A percentile compares a stretch with the other conserved stretches of the same genome.
Evolutionary conservation across 2,113 vertebrate genomes (phyloP).

Genomic region (Bufo gargarizans): DNA sequence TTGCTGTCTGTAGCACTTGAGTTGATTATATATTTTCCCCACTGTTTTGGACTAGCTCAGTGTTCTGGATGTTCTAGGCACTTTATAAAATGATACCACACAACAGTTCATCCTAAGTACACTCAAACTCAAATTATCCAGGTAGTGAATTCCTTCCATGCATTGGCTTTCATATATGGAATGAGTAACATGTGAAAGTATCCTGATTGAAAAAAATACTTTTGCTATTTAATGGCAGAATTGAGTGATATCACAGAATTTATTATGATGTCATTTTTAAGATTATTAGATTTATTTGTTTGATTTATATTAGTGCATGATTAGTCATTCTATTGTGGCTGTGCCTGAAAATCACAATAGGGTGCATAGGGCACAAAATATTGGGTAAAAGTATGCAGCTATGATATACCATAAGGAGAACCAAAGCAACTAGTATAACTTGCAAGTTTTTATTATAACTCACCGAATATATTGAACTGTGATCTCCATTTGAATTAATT

Average conservation of each 20-base stretch:
- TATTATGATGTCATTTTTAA: neutral
- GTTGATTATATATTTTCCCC: constrained; percentile 53
- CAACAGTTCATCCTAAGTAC: constrained; percentile 29
- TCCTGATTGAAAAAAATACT: neutral
- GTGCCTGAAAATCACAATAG: no score
- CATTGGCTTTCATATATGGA: constrained; percentile 22
- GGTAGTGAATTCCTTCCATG: constrained; percentile 18
- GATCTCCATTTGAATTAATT: no score
- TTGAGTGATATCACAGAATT: neutral
- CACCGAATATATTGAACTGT: no score
- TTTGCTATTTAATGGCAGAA: neutral
- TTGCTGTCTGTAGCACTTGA: constrained; percentile 46
- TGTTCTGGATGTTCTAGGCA: constrained; percentile 8
- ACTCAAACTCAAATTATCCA: constrained; percentile 39
- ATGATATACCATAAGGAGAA: no score
- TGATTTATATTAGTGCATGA: neutral
- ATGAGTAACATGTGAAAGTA: neutral
- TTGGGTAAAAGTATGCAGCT: no score
- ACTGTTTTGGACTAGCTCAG: constrained; percentile 21
- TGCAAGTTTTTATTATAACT: no score
- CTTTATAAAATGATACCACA: constrained; percentile 44
- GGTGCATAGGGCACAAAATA: no score
- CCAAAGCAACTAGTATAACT: no score
- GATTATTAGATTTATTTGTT: neutral
- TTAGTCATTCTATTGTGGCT: neutral